Evolutionary conservation across 2,113 vertebrate genomes (phyloP).

Genomic region (Takifugu bimaculatus): DNA sequence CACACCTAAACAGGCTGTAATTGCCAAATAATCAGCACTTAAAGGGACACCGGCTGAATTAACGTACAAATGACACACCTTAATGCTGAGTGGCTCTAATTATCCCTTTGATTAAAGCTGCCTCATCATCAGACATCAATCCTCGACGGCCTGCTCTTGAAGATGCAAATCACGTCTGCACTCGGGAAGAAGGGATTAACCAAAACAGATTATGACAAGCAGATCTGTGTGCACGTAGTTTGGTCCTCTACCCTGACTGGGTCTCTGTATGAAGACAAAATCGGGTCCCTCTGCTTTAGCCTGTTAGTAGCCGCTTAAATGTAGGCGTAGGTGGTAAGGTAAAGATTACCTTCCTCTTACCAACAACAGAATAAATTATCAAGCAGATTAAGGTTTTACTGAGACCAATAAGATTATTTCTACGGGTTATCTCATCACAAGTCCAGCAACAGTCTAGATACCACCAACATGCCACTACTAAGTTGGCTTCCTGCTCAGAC

Average conservation of each 20-base stretch:
- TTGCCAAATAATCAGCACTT: slow-evolving; percentile 31
- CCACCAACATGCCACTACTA: neutral
- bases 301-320: neutral
- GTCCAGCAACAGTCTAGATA: too few species aligned
- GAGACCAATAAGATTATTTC: neutral
- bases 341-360: neutral
- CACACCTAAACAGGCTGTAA: slow-evolving; percentile 19
- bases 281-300: neutral
- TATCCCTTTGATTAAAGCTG: slow-evolving; percentile 19
- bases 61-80: slow-evolving; percentile 1
- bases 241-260: neutral
- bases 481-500: slow-evolving; percentile 35
- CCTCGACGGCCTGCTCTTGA: neutral
- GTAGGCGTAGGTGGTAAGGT: neutral
- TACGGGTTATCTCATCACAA: neutral
- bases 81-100: neutral
- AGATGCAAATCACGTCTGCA: slow-evolving; percentile 2
- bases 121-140: slow-evolving; percentile 27
- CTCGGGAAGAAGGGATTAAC: slow-evolving; percentile 29
- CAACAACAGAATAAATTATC: neutral
- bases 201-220: slow-evolving; percentile 16
- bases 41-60: slow-evolving; percentile 36
- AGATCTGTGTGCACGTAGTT: slow-evolving; percentile 23
- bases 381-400: slow-evolving; percentile 6
- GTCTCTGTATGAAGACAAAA: neutral